Evolutionary conservation across 2,888 invertebrate genomes (phyloP).

Genomic region (Autographa pulchrina): DNA sequence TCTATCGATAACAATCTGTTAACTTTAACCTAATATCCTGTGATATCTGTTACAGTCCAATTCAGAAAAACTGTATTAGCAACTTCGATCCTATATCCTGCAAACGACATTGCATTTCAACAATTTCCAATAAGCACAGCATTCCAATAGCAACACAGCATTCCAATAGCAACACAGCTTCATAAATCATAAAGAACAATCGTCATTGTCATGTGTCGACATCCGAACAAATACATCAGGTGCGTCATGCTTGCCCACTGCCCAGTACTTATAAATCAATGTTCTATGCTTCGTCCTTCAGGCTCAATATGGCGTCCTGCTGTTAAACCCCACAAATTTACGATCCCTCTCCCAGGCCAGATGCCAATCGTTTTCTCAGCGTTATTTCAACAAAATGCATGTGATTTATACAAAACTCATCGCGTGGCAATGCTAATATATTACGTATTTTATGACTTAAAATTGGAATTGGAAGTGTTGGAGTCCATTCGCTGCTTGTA

Average conservation of each 20-base stretch:
- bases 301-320: conserved; percentile 81
- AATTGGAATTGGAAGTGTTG: conserved; percentile 53
- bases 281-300: conserved; percentile 83
- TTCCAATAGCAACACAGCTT: conserved; percentile 32
- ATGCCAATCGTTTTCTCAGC: conserved; percentile 83
- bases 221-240: conserved; percentile 69
- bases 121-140: conserved; percentile 24
- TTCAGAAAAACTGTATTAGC: background rate
- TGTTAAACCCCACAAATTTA: conserved; percentile 88
- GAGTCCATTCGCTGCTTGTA: conserved; percentile 34
- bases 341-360: conserved; percentile 84
- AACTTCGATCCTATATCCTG: background rate
- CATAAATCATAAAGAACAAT: conserved; percentile 54
- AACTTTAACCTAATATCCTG: background rate
- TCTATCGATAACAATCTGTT: too few species aligned
- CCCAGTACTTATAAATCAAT: conserved; percentile 81
- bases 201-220: conserved; percentile 57
- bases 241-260: conserved; percentile 66
- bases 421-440: conserved; percentile 57
- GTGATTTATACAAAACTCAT: conserved; percentile 80
- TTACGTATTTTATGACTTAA: conserved; percentile 58
- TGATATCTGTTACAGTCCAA: background rate
- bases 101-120: background rate
- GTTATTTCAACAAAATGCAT: conserved; percentile 88
- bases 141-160: conserved; percentile 33